Percentiles rank a stretch among this genome's conserved stretches.
These are phyloP conservation scores for Silurus glanis DNA, from an alignment of 2,113 vertebrate species.

Conservation along the genomic window DNA sequence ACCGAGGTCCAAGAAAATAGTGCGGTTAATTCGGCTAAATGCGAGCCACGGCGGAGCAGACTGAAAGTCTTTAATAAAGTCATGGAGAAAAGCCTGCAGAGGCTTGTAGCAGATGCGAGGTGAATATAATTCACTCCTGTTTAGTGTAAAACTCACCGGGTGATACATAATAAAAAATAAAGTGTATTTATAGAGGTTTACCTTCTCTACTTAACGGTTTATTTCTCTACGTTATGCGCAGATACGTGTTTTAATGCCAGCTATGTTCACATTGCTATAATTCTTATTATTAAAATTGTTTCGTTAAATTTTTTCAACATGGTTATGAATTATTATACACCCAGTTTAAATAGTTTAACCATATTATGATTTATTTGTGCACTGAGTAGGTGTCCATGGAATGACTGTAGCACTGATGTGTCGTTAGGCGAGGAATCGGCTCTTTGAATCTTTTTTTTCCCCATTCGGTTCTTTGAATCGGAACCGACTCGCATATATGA, in stretches of 20 bases:
- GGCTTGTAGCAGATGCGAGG: conserved; percentile 66
- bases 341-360: not conserved
- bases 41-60: conserved; percentile 52
- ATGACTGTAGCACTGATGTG: not conserved
- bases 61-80: conserved; percentile 74
- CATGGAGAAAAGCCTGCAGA: conserved; percentile 72
- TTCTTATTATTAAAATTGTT: not conserved
- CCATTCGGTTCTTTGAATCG: not conserved
- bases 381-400: not conserved
- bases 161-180: not conserved
- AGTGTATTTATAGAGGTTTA: not conserved
- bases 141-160: not conserved
- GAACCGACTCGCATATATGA: not conserved
- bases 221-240: not conserved
- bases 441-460: not conserved
- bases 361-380: too few relatives aligned
- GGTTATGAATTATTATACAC: not conserved
- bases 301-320: not conserved
- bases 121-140: conserved; percentile 31
- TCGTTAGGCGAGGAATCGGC: not conserved
- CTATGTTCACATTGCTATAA: not conserved
- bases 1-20: not conserved
- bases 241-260: not conserved
- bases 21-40: conserved; percentile 34
- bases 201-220: not conserved